Evolutionary conservation across 35 echinoderm and acorn worm species (phyloP).

Genomic region (Antedon bifida): DNA sequence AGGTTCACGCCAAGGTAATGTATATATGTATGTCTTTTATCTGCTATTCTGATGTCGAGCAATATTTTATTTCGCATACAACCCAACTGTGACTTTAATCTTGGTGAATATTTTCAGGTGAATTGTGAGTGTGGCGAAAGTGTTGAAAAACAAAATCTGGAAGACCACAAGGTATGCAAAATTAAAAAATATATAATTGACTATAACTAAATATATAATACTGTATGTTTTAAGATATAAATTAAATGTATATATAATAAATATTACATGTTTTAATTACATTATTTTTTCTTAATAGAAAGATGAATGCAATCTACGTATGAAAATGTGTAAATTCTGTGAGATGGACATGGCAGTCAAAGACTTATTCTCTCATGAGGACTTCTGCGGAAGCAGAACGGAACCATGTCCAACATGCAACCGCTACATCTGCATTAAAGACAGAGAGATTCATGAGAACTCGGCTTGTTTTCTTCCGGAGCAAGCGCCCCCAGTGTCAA

Average conservation of each 20-base stretch:
- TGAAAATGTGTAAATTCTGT: conserved; percentile 68
- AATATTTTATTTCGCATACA: too few relatives aligned
- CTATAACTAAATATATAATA: too few relatives aligned
- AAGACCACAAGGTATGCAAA: conserved; percentile 63
- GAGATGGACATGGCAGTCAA: conserved; percentile 48
- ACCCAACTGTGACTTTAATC: too few relatives aligned
- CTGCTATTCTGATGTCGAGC: too few relatives aligned
- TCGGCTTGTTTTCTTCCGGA: conserved; percentile 28
- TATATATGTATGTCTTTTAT: too few relatives aligned
- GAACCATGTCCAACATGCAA: conserved; percentile 59
- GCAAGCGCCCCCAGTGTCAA: not conserved
- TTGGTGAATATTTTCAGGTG: conserved; percentile 17
- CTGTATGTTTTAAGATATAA: too few relatives aligned
- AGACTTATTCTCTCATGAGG: conserved; percentile 44
- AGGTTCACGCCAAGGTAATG: conserved; percentile 61
- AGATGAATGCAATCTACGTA: conserved; percentile 36
- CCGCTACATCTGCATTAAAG: conserved; percentile 57
- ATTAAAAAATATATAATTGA: too few relatives aligned
- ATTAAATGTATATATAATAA: too few relatives aligned
- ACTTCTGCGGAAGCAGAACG: conserved; percentile 82
- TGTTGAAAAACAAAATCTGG: conserved; percentile 46
- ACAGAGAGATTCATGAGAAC: conserved; percentile 36
- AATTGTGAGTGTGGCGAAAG: conserved; percentile 69
- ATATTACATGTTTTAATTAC: too few relatives aligned
- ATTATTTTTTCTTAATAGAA: not conserved